phyloP scores from a whole-genome alignment of 1,140 invertebrate species.

The Oryctes rhinoceros region DNA sequence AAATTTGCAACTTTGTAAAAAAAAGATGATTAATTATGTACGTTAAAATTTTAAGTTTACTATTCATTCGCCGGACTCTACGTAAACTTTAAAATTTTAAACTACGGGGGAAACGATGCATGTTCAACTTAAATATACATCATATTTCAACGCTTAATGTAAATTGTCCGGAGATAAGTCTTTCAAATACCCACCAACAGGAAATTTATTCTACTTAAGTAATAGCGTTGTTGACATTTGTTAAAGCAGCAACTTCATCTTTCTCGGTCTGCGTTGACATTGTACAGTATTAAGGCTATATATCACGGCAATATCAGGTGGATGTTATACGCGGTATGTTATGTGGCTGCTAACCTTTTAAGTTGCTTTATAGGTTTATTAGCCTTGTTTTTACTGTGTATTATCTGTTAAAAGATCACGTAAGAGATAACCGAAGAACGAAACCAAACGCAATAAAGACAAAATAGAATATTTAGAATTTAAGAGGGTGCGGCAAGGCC shows the following conservation, averaged over 20 bases:
- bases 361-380: background rate
- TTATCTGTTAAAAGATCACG: no score
- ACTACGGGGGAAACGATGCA: background rate
- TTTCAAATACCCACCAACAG: background rate
- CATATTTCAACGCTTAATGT: slow-evolving; percentile 32
- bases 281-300: slow-evolving; percentile 1
- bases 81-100: no score
- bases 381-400: no score
- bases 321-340: background rate
- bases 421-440: no score
- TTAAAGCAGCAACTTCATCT: slow-evolving; percentile 9
- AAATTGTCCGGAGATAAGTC: background rate
- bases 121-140: slow-evolving; percentile 4
- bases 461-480: no score
- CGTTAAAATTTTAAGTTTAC: no score
- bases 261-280: slow-evolving; percentile 3
- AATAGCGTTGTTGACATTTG: slow-evolving; percentile 28
- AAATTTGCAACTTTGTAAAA: no score
- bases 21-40: no score
- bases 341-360: background rate
- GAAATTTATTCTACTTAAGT: slow-evolving; percentile 22
- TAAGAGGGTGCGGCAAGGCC: no score
- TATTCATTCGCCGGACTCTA: no score
- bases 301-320: background rate
- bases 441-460: no score